These are phyloP conservation scores for Polymixis lichenea DNA, from an alignment of 2,888 invertebrate species.

Conservation along the genomic window DNA sequence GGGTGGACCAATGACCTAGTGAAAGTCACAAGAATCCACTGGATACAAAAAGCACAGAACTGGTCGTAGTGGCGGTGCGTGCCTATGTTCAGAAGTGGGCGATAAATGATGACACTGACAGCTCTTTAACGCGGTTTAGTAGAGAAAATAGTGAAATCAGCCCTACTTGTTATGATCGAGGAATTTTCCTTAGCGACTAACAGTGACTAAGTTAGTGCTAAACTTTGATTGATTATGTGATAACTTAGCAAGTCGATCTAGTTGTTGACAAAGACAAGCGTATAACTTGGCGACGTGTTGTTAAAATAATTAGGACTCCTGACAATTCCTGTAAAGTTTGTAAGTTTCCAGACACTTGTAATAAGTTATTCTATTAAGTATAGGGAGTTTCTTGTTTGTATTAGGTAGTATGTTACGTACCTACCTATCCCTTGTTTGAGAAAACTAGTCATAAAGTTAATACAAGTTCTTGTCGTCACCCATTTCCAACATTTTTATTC, in stretches of 20 bases:
- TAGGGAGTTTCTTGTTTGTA: conserved; percentile 30
- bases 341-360: conserved; percentile 42
- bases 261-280: conserved; percentile 38
- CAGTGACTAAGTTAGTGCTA: conserved; percentile 19
- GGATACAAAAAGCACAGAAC: no score
- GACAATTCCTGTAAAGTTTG: conserved; percentile 42
- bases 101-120: background rate
- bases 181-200: conserved; percentile 42
- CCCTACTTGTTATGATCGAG: conserved; percentile 34
- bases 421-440: conserved; percentile 16
- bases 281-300: conserved; percentile 23
- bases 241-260: conserved; percentile 44
- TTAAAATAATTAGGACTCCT: conserved; percentile 42
- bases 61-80: no score
- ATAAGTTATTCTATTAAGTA: conserved; percentile 39
- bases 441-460: conserved; percentile 1
- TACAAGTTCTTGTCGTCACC: background rate
- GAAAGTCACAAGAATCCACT: no score
- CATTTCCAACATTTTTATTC: background rate
- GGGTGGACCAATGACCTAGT: no score
- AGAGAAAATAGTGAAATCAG: background rate
- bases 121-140: background rate
- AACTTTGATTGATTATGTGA: conserved; percentile 54
- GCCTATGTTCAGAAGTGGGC: no score
- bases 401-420: background rate